phyloP scores from a whole-genome alignment of 2,888 invertebrate genomes.

The Dryobotodes eremita region DNA sequence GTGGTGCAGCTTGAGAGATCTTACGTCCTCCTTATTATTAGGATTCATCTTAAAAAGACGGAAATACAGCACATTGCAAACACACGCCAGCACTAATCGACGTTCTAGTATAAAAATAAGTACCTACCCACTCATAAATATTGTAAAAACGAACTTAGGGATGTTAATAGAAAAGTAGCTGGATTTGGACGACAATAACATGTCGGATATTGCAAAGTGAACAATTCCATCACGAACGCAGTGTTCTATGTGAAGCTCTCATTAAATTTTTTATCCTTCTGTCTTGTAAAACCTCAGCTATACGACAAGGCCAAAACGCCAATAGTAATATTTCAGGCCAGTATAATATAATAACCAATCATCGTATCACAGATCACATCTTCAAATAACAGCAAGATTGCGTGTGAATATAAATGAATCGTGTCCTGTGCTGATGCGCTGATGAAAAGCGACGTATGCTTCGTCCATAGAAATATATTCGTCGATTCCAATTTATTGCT shows the following conservation, averaged over 20 bases:
- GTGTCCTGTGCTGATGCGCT: conserved; percentile 8
- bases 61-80: neutral
- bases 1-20: neutral
- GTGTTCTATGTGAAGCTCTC: too few relatives aligned
- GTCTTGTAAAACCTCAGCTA: neutral
- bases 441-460: conserved; percentile 9
- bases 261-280: neutral
- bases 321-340: conserved; percentile 9
- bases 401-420: conserved; percentile 12
- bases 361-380: neutral
- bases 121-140: neutral
- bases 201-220: neutral
- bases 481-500: neutral
- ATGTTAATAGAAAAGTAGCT: neutral
- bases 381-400: conserved; percentile 11
- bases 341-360: neutral
- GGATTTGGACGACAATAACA: neutral
- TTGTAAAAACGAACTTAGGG: neutral
- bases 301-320: neutral
- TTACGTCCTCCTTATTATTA: neutral
- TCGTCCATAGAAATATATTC: too few relatives aligned
- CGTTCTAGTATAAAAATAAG: neutral
- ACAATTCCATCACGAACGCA: neutral
- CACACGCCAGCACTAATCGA: neutral
- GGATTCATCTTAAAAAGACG: neutral